These are phyloP conservation scores for Cheilosia soror DNA, from an alignment of 2,888 invertebrate species.

Conservation along the genomic window DNA sequence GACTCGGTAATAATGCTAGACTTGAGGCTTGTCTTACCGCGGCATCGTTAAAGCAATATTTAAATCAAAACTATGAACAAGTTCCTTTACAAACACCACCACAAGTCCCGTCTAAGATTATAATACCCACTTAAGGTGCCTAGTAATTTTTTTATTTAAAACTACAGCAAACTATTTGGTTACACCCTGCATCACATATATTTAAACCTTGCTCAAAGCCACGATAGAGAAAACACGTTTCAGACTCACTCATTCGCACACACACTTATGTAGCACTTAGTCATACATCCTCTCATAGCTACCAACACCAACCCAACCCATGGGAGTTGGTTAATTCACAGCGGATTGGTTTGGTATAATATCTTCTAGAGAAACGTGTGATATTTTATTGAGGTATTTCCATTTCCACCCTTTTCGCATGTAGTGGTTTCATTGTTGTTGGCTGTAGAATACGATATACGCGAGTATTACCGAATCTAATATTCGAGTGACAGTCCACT, in stretches of 20 bases:
- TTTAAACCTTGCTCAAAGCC: slow-evolving; percentile 55
- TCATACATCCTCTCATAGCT: slow-evolving; percentile 32
- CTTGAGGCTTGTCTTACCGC: no score
- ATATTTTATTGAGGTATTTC: slow-evolving; percentile 44
- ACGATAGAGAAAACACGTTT: slow-evolving; percentile 42
- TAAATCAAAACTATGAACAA: no score
- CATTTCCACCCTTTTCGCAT: slow-evolving; percentile 47
- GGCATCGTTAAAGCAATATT: no score
- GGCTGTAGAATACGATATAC: slow-evolving; percentile 16
- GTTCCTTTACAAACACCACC: no score
- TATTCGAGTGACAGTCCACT: slow-evolving; percentile 53
- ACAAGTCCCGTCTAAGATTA: no score
- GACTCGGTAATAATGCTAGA: no score
- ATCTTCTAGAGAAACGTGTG: slow-evolving; percentile 29
- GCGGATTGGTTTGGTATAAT: slow-evolving; percentile 32
- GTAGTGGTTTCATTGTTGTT: slow-evolving; percentile 43
- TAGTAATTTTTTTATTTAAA: no score
- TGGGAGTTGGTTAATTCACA: slow-evolving; percentile 47
- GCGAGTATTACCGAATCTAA: slow-evolving; percentile 46
- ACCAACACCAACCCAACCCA: slow-evolving; percentile 55
- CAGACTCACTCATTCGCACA: slow-evolving; percentile 64
- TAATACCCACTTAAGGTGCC: no score
- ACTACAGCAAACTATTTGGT: not conserved
- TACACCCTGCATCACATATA: slow-evolving; percentile 29
- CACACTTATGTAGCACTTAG: slow-evolving; percentile 51